Evolutionary conservation across 2,888 invertebrate genomes (phyloP).

Genomic region (Gonocerus acuteangulatus): DNA sequence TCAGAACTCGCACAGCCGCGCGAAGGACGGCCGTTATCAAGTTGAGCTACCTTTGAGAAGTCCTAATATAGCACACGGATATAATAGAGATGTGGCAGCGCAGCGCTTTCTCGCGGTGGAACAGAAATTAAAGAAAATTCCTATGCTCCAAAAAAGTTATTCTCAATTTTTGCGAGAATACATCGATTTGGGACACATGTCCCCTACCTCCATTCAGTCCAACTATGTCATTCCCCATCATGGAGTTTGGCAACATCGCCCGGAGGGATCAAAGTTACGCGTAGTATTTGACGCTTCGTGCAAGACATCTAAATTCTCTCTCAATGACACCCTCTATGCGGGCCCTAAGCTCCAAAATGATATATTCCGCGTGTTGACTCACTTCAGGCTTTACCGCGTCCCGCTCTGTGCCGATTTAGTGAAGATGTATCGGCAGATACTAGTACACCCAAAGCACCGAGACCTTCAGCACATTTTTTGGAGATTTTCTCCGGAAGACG

Average conservation of each 20-base stretch:
- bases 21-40: not conserved
- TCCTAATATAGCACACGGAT: too few relatives aligned
- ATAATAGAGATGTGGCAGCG: too few relatives aligned
- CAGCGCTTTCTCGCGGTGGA: too few relatives aligned
- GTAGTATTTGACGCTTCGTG: conserved; percentile 38
- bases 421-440: conserved; percentile 24
- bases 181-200: not conserved
- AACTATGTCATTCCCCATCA: conserved; percentile 38
- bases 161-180: not conserved
- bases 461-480: conserved; percentile 37
- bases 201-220: conserved; percentile 26
- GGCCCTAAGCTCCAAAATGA: conserved; percentile 42
- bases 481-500: conserved; percentile 27
- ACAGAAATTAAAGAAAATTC: too few relatives aligned
- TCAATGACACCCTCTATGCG: conserved; percentile 30
- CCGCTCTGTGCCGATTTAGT: conserved; percentile 5
- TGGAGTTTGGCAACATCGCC: conserved; percentile 41
- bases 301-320: conserved; percentile 14
- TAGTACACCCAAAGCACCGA: conserved; percentile 26
- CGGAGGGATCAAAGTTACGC: conserved; percentile 39
- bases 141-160: too few relatives aligned
- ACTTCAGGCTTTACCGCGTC: not conserved
- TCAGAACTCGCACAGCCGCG: not conserved
- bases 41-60: not conserved
- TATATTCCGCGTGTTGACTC: conserved; percentile 37